Evolutionary conservation across 2,888 invertebrate species (phyloP), one percentile per base, ranked within the genome.

Genomic region (Periphyllus acericola): DNA sequence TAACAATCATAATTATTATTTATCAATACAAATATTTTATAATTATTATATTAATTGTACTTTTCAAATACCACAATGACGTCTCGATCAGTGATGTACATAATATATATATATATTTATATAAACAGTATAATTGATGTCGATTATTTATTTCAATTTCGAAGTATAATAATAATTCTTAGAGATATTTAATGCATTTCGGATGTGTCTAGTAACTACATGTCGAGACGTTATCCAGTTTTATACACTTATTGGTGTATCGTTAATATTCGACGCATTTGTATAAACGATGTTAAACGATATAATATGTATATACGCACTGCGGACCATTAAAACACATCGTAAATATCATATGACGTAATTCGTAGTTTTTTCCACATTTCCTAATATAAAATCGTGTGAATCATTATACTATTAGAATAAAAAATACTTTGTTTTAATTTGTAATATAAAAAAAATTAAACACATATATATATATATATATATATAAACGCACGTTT

Each of bases 361-460:
- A 81, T 46, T 81, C 25, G 4, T 82, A 19, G 36, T 72, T 66
- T 72, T 82, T 81, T 82, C 40, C 34, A 72, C 46, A 46, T 81
- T 71, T 82, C 25, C 34, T 32, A 83, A 60, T 75, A 75, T 75
- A 60, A 75, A 75, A 83, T 52, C 60, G 40, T 60, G 60, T 83
- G 83, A 83, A 83, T 60, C 83, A 40, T 83, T 21, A 29, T 36
- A 66, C 55, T 36, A 14, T 60, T 46, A 25, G 17, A 71, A 71
- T 25, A 74, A 82, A 71, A 82, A 82, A 82, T 32, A 72, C 17
- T 32, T 76, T 46, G 32, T 32, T 46, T 40, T 46, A 76, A 75
- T 75, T 11, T 40, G 36, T 74, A 34, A 34, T 34, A 74, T 36
- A 36, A 34, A 74, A 60, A 60, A 60, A 60, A 25, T 21, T 3